Conservation (phyloP, 2,888 invertebrate species). For the Ganaspis brasiliensis region DNA sequence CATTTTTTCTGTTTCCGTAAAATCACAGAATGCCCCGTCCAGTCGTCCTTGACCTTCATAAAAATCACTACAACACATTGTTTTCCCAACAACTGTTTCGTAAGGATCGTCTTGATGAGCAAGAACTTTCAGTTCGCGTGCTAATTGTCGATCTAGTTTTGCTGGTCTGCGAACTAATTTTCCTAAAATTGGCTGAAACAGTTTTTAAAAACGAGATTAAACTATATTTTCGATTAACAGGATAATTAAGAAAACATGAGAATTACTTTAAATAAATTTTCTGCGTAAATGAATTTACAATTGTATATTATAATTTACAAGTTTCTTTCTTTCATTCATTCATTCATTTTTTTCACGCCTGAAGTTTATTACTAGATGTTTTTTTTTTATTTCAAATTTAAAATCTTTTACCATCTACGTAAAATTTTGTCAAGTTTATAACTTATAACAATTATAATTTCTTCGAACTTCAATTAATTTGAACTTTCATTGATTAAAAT, state of each 20-base stretch:
- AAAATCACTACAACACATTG: constrained; percentile 98
- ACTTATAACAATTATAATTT: too few relatives aligned
- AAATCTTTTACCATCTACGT: too few relatives aligned
- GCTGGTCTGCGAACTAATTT: constrained; percentile 91
- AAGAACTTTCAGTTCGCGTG: constrained; percentile 89
- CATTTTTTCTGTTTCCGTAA: constrained; percentile 94
- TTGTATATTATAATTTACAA: too few relatives aligned
- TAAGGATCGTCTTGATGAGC: constrained; percentile 89
- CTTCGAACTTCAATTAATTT: too few relatives aligned
- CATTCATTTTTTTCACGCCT: too few relatives aligned
- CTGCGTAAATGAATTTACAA: too few relatives aligned
- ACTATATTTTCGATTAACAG: neutral
- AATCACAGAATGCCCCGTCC: constrained; percentile 98
- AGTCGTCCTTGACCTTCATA: constrained; percentile 98
- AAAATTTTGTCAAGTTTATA: too few relatives aligned
- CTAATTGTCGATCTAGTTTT: constrained; percentile 90
- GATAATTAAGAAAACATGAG: neutral
- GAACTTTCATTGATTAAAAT: too few relatives aligned
- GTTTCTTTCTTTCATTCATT: too few relatives aligned
- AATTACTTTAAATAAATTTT: too few relatives aligned
- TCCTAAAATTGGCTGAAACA: constrained; percentile 90
- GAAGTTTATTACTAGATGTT: too few relatives aligned
- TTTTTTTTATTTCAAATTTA: too few relatives aligned
- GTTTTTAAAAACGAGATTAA: neutral
- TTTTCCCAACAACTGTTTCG: constrained; percentile 94